Conservation (phyloP, 1,140 invertebrate species). For the Drosophila ficusphila region DNA sequence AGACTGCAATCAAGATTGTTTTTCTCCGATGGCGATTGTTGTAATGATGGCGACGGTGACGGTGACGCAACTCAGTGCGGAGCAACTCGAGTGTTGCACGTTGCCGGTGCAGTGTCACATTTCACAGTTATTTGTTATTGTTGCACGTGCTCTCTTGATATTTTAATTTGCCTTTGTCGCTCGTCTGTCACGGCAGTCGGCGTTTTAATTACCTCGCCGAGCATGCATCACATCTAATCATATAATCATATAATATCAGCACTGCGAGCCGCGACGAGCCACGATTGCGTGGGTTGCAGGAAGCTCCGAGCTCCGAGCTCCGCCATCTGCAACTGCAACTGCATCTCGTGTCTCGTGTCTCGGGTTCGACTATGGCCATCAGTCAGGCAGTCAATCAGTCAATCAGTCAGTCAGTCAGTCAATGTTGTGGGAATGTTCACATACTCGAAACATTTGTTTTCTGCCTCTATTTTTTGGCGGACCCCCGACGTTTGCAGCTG, state of each 20-base stretch:
- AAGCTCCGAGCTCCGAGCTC: too few relatives aligned
- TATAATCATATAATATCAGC: constrained; percentile 25
- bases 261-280: not conserved
- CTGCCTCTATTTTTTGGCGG: not conserved
- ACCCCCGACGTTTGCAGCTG: constrained; percentile 7
- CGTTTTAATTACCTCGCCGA: constrained; percentile 60
- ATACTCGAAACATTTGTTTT: constrained; percentile 34
- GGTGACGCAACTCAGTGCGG: constrained; percentile 44
- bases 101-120: constrained; percentile 63
- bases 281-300: constrained; percentile 44
- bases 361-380: constrained; percentile 14
- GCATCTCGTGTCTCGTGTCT: constrained; percentile 5
- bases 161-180: constrained; percentile 56
- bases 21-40: not conserved
- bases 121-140: constrained; percentile 67
- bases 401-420: constrained; percentile 48
- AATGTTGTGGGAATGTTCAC: constrained; percentile 62
- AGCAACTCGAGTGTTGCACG: constrained; percentile 60
- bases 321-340: not conserved
- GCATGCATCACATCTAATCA: constrained; percentile 49
- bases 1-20: constrained; percentile 4
- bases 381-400: constrained; percentile 26
- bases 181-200: constrained; percentile 60
- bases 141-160: constrained; percentile 69
- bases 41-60: constrained; percentile 20